phyloP scores from a whole-genome alignment of 2,797 vertebrate genomes.

The Tangara arthus region DNA sequence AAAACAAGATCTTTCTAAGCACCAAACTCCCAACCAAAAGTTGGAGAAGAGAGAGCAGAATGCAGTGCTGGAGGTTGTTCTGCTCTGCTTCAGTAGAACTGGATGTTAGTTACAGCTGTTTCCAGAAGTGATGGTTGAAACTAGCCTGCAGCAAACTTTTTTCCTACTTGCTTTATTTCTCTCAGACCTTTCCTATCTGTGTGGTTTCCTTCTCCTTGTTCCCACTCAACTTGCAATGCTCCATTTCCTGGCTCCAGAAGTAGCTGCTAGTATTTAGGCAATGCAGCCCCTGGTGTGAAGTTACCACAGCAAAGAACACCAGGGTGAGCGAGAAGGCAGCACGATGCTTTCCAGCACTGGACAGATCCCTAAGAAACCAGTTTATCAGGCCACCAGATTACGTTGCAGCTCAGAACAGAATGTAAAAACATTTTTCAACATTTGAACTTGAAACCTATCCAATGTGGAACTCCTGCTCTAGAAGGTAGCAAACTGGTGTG shows the following conservation, averaged over 20 bases:
- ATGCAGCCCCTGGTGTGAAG: not conserved
- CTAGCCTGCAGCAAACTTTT: not conserved
- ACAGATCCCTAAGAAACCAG: not conserved
- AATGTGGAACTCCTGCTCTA: not conserved
- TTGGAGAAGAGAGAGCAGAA: not conserved
- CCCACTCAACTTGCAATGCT: not conserved
- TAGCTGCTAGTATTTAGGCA: not conserved
- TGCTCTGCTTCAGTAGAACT: not conserved
- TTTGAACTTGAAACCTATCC: not conserved
- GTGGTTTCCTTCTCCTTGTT: not conserved
- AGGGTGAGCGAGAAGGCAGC: not conserved
- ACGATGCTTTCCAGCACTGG: not conserved
- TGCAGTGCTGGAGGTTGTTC: not conserved
- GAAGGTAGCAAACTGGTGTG: fast-evolving
- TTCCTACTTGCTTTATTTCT: not conserved
- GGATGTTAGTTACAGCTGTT: not conserved
- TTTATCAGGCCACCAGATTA: not conserved
- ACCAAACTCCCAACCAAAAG: not conserved
- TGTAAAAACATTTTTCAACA: fast-evolving
- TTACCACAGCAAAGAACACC: not conserved
- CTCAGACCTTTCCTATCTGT: not conserved
- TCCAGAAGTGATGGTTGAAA: not conserved
- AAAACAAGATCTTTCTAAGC: not conserved
- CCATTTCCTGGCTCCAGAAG: not conserved
- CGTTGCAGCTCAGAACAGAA: not conserved